Percentiles rank a stretch among this genome's conserved stretches.
These are phyloP conservation scores for Entomobrya proxima DNA, from an alignment of 2,888 invertebrate species.

Conservation along the genomic window DNA sequence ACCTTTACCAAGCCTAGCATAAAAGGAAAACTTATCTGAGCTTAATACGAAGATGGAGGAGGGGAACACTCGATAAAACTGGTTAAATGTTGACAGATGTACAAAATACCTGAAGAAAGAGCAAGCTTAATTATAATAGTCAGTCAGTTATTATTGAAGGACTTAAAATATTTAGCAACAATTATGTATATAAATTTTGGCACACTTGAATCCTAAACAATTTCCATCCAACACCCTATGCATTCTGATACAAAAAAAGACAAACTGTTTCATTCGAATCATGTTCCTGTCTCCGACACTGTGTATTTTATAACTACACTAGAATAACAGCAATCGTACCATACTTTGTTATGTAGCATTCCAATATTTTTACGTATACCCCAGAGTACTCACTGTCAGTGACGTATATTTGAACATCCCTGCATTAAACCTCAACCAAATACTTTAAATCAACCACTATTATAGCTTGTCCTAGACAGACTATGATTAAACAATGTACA, in stretches of 20 bases:
- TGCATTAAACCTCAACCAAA: background rate
- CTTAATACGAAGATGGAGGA: background rate
- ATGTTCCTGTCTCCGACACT: no score
- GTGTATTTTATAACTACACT: background rate
- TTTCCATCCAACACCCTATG: background rate
- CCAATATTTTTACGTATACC: background rate
- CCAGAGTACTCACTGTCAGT: background rate
- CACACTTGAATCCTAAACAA: constrained; percentile 19
- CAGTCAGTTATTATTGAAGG: constrained; percentile 39
- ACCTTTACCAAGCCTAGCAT: no score
- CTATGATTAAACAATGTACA: background rate
- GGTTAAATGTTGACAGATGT: background rate
- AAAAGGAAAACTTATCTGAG: no score
- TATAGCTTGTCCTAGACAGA: background rate
- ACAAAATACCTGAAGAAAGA: constrained; percentile 12
- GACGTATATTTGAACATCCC: constrained; percentile 8
- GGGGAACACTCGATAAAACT: constrained; percentile 2
- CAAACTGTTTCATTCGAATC: background rate
- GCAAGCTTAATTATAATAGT: constrained; percentile 41
- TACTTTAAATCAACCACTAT: background rate
- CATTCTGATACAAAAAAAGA: background rate
- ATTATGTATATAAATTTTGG: constrained; percentile 3
- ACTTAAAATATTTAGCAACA: constrained; percentile 4
- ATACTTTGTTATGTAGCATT: background rate
- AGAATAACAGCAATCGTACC: background rate